Evolutionary conservation across 92 coral and sea anemone genomes (phyloP), one percentile per base, ranked within the genome.

Genomic region (Pocillopora grandis): DNA sequence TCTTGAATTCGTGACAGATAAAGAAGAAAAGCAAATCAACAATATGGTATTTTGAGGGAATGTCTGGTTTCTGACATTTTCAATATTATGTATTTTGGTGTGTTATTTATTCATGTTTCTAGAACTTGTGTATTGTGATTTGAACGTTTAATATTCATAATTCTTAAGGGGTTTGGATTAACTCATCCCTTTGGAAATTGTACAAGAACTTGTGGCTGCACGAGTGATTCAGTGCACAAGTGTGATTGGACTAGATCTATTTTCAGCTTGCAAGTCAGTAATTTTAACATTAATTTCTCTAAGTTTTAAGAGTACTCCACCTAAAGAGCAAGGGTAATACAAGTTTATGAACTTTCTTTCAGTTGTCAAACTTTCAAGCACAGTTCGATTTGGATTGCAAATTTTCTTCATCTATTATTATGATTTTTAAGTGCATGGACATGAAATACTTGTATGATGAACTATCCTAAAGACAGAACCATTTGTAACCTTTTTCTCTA

Each of bases 1-100:
- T n/a, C 65, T 79, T 12, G 35, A 70, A 49, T 31, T 23, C 76
- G 75, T 80, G 84, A 70, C 76, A 33, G 10, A 33, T 2, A 69
- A 58, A 70, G 7, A 8, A 14, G 27, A 14, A 64, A 31, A 31
- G 1, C 27, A 37, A 58, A 35, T 58, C 2, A 36, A 5, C 85
- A 80, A 80, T 71, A 81, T 59, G 63, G n/a, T 16, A 33, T 59
- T 36, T 70, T 61, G 16, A 15, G 36, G 37, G 48, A 81, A 9
- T 60, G 78, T 60, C 78, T 59, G n/a, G 15, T 31, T 11, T 37
- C 2, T 81, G 57, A 23, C 59, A 71, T 71, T 42, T 11, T 17
- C 37, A 57, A 69, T 64, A 69, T 70, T 58, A 12, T 55, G 37
- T 31, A 69, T 9, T 12, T 79, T 6, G 57, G 62, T 52, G 23